phyloP scores from a whole-genome alignment of 1,140 invertebrate genomes.

The Potamilus streckersoni region DNA sequence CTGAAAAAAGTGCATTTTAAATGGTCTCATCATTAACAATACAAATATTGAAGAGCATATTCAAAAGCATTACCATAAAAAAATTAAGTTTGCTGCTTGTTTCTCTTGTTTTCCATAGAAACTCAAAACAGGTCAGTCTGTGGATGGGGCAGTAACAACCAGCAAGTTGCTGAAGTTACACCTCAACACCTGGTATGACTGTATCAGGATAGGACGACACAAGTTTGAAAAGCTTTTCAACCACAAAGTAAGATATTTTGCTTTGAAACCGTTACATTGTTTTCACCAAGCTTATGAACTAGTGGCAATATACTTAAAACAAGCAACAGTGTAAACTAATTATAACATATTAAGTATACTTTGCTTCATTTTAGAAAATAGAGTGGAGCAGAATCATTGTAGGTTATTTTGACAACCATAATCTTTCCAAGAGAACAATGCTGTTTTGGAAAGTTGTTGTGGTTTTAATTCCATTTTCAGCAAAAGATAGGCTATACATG shows the following conservation, averaged over 20 bases:
- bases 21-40: not conserved
- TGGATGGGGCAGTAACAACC: slow-evolving; percentile 59
- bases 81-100: not conserved
- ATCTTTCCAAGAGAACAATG: no score
- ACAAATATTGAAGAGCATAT: not conserved
- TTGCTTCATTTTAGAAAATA: no score
- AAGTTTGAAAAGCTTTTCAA: slow-evolving; percentile 71
- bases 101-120: slow-evolving; percentile 36
- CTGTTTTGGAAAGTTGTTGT: no score
- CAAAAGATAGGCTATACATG: no score
- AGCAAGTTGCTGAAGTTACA: slow-evolving; percentile 49
- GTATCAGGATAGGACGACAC: slow-evolving; percentile 60
- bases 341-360: no score
- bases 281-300: slow-evolving; percentile 65
- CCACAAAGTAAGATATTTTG: slow-evolving; percentile 63
- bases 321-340: no score
- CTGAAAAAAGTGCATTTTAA: no score
- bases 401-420: no score
- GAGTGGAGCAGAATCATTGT: no score
- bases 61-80: not conserved
- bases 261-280: slow-evolving; percentile 64
- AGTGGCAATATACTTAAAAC: slow-evolving; percentile 52
- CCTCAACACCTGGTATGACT: slow-evolving; percentile 55
- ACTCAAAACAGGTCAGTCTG: slow-evolving; percentile 41
- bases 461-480: no score